Evolutionary conservation across 2,888 invertebrate genomes (phyloP), one percentile per base, ranked within the genome.

Genomic region (Spicauda simplicius): DNA sequence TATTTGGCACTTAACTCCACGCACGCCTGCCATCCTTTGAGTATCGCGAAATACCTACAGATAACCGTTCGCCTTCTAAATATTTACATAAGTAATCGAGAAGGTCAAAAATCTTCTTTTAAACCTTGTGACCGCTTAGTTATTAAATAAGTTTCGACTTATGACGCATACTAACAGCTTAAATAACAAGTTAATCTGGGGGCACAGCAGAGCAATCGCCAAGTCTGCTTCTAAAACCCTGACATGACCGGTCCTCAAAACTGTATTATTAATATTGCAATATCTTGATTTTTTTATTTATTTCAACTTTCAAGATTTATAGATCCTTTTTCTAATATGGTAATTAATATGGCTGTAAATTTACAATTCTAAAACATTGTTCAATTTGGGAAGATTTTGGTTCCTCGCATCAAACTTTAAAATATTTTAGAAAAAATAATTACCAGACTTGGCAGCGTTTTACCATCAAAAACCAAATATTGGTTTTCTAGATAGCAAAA

Each of bases 1-100:
- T 84, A 81, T 81, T 80, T 79, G 76, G 75, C 72, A 74, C 76
- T 71, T 71, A 77, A 76, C 76, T 71, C 62, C 68, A 61, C 73
- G 71, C 71, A 12, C 45, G 30, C 64, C 20, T 25, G 41, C 41
- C 25, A 37, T 64, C 72, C 70, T 71, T 67, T 41, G 59, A 66
- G 25, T 45, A 41, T 52, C 37, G 5, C 25, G 16, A 54, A 64
- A 64, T 57, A 62, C 10, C 57, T 25, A 25, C 5, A 25, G 0
- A 18, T 53, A 48, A 16, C 48, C 41, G 41, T 7, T 53, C 12
- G 11, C 52, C 19, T 19, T 53, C 52, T 53, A 53, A 53, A 53
- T 48, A 16, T 48, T 48, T 48, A 16, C 16, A 48, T 48, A 48
- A n/a, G 48, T 48, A 65, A 57, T 48, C 33, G 52, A 67, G 72